Evolutionary conservation across 30 jellyfish, hydroid and myxozoan species (phyloP).

Genomic region (Pseudorhiza aurosa): DNA sequence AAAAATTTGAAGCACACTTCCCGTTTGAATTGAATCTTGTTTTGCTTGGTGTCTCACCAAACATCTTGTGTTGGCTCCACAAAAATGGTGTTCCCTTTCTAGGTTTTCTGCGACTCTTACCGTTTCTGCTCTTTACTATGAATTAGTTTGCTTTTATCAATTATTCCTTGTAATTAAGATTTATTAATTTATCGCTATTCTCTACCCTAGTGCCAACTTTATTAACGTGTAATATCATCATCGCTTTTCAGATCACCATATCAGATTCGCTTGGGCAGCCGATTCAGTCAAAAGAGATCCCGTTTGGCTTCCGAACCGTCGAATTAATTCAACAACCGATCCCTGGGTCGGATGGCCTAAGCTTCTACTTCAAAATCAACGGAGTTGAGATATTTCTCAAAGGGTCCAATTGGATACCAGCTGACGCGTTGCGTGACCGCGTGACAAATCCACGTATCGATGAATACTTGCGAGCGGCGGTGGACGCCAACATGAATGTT

Average conservation of each 20-base stretch:
- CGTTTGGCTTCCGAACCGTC: slow-evolving; percentile 88
- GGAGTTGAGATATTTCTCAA: slow-evolving; percentile 71
- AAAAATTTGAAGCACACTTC: no score
- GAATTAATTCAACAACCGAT: slow-evolving; percentile 89
- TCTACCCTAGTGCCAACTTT: neutral
- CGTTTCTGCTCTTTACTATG: no score
- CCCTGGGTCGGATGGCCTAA: slow-evolving; percentile 71
- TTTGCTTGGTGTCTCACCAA: no score
- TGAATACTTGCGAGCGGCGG: slow-evolving; percentile 48
- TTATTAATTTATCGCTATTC: no score
- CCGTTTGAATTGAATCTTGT: no score
- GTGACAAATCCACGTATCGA: slow-evolving; percentile 53
- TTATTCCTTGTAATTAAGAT: no score
- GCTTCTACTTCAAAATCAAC: slow-evolving; percentile 85
- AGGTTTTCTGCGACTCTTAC: no score
- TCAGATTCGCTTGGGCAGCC: neutral
- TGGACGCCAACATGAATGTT: slow-evolving; percentile 80
- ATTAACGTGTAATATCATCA: neutral
- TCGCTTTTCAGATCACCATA: neutral
- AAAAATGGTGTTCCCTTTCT: no score
- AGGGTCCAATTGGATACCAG: slow-evolving; percentile 97
- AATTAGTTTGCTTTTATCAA: no score
- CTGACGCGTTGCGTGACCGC: slow-evolving; percentile 80
- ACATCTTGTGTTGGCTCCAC: no score
- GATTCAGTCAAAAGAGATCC: slow-evolving; percentile 3